Conservation (phyloP, 2,113 vertebrate species). For the Leucopternis melanops region DNA sequence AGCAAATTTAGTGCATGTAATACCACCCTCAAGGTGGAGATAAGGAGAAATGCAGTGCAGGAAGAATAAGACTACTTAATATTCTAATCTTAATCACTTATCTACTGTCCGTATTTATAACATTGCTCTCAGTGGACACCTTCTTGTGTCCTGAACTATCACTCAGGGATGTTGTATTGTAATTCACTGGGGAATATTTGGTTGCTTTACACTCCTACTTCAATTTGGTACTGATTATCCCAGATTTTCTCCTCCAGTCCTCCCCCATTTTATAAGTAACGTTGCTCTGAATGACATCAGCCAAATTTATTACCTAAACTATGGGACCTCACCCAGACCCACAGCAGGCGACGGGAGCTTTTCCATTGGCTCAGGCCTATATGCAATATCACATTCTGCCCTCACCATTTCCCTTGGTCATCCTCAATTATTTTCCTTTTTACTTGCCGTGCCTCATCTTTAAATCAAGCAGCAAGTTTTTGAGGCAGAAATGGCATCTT, state of each 20-base stretch:
- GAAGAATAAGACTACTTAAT: background rate
- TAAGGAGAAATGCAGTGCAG: background rate
- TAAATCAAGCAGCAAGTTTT: background rate
- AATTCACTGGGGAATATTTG: background rate
- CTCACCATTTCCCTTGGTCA: background rate
- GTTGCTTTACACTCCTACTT: background rate
- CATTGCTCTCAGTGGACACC: background rate
- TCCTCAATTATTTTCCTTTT: background rate
- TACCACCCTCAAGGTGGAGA: background rate
- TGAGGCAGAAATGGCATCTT: background rate
- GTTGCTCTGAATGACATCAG: background rate
- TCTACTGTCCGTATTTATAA: background rate
- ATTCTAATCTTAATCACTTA: constrained; percentile 24
- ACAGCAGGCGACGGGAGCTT: background rate
- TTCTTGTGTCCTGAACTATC: background rate
- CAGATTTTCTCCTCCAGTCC: background rate
- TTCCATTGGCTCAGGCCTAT: background rate
- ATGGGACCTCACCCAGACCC: background rate
- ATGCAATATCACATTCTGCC: background rate
- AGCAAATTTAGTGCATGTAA: background rate
- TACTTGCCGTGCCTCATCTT: background rate
- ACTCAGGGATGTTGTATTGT: background rate
- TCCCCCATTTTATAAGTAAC: background rate
- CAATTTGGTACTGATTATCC: constrained; percentile 8
- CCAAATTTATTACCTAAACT: background rate